Evolutionary conservation across 2,113 vertebrate species (phyloP).

Genomic region (Glaucomys volans): DNA sequence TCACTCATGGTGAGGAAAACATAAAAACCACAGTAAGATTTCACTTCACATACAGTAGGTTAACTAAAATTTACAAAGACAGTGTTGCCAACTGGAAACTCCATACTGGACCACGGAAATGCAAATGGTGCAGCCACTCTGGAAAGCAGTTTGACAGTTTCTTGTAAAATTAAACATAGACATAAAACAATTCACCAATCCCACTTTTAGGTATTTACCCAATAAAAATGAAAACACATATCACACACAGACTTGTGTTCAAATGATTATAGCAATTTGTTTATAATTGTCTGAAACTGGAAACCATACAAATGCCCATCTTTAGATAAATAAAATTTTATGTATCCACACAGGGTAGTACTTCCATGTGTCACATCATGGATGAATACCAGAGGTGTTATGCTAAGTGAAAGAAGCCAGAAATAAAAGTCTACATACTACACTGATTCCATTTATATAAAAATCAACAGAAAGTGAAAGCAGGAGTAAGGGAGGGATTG

Average conservation of each 20-base stretch:
- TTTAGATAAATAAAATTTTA: not conserved
- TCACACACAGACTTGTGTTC: not conserved
- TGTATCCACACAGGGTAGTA: not conserved
- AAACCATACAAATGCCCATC: not conserved
- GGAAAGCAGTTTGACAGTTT: not conserved
- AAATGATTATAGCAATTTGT: constrained; percentile 31
- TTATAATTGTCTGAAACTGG: not conserved
- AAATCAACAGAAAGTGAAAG: not conserved
- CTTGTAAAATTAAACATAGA: not conserved
- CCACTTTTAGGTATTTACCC: not conserved
- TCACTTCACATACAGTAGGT: not conserved
- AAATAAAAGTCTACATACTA: not conserved
- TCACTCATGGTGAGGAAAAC: not conserved
- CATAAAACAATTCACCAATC: not conserved
- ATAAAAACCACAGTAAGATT: constrained; percentile 27
- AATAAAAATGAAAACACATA: constrained; percentile 39
- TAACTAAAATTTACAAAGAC: not conserved
- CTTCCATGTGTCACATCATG: not conserved
- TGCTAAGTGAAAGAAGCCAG: not conserved
- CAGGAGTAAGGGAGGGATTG: not conserved
- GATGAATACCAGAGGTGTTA: not conserved
- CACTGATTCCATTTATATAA: not conserved
- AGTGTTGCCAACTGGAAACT: not conserved
- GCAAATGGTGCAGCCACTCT: not conserved
- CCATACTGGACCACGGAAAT: not conserved